Evolutionary conservation across 1,140 invertebrate genomes (phyloP), one percentile per base, ranked within the genome.

Genomic region (Coptotermes formosanus): DNA sequence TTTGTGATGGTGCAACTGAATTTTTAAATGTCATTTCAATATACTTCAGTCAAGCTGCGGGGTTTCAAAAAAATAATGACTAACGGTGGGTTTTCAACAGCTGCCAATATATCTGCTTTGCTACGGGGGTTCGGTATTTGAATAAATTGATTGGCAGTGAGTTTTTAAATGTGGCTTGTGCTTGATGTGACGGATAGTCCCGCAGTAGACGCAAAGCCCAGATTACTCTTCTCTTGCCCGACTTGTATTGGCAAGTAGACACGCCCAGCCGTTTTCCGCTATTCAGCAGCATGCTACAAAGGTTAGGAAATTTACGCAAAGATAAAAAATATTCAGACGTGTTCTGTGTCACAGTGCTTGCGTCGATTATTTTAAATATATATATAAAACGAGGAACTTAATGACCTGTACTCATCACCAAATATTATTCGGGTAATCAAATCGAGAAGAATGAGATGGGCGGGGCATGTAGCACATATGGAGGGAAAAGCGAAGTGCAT

Each of bases 81-180:
- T 30, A 75, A 75, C n/a, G 14, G 64, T 30, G 52, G 64, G 30
- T 75, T 64, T 75, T 75, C 0, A n/a, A 16, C 64, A 30, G n/a
- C 64, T 30, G 14, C 64, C 25, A 64, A 55, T 14, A 75, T 75
- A 75, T 25, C 25, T 75, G 25, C 64, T 30, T n/a, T 75, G n/a
- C 64, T n/a, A 9, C 30, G 64, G 30, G 30, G 0, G 64, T 30
- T 75, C 64, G 30, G 30, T 75, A 75, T 75, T 75, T 75, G 4
- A 75, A 75, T 75, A 75, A 75, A 75, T 75, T 75, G 25, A 75
- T 75, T 75, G 64, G 14, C 64, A 75, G 64, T 30, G n/a, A 75
- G 64, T 75, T 30, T 75, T 75, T 75, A 75, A 30, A 30, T 75
- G 30, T 30, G 30, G 11, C 64, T 75, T 6, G 64, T 75, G 9